Evolutionary conservation across 2,888 invertebrate species (phyloP), one percentile per base, ranked within the genome.

Genomic region (Caenorhabditis becei): DNA sequence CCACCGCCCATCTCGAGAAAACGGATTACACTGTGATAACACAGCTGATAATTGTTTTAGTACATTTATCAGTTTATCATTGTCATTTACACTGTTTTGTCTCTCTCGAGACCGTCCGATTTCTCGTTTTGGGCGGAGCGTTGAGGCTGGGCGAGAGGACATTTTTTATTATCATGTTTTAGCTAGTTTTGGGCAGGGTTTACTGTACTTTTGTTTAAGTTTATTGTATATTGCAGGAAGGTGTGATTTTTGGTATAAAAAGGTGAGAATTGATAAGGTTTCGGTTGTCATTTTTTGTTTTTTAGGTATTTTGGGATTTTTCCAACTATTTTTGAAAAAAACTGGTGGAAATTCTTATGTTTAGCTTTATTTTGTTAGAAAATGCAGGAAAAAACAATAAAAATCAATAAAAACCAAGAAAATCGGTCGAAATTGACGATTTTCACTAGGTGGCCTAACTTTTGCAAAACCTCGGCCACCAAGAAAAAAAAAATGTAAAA

Each of bases 171-270:
- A n/a, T n/a, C 47, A 10, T 47, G 47, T 4, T 47, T 47, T 47
- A 47, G 47, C 47, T 47, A 47, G 47, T 47, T 47, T 47, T 20
- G 49, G 4, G 3, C 14, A 14, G 18, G 49, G 20, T 49, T 2
- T 49, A 41, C 16, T 41, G 10, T 41, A 14, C 41, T 14, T 10
- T 14, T 10, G 35, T 47, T 47, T 47, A 2, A 1, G 10, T 47
- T 47, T n/a, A n/a, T 18, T 3, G 16, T 16, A 10, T 20, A 47
- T 20, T n/a, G 18, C 4, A 47, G 16, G 18, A 47, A 47, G 4
- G 47, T 47, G 47, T 47, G 47, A 47, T 47, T 47, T 47, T n/a
- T 47, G 47, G 47, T 47, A 47, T 47, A 47, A 47, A 47, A 47
- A 1, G 4, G 18, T 1, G n/a, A 7, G 47, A 4, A 20, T 47